These are phyloP conservation scores for Tamandua tetradactyla DNA, from an alignment of 2,797 vertebrate species.

Conservation along the genomic window DNA sequence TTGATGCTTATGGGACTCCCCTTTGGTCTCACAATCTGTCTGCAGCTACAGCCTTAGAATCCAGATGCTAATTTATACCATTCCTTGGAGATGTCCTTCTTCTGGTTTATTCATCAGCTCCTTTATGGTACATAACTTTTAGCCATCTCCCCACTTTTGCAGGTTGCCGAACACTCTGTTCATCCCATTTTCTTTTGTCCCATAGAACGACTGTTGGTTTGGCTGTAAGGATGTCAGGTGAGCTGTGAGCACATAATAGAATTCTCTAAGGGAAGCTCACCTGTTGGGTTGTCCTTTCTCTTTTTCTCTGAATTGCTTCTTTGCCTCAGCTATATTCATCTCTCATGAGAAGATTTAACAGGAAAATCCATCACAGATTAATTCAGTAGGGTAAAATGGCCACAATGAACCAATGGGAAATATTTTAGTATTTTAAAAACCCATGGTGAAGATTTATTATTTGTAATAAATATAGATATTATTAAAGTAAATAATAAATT, in stretches of 20 bases:
- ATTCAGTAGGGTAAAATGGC: constrained; percentile 17
- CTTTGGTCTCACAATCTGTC: neutral
- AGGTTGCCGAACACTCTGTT: neutral
- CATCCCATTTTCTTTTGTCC: neutral
- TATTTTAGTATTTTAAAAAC: constrained; percentile 18
- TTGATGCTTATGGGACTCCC: neutral
- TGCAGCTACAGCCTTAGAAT: neutral
- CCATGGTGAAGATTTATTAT: neutral
- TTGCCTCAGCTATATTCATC: neutral
- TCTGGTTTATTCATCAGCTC: neutral
- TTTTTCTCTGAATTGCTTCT: neutral
- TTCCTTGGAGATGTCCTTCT: neutral
- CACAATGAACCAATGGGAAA: neutral
- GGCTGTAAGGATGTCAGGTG: neutral
- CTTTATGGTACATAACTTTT: neutral
- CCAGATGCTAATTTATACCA: neutral
- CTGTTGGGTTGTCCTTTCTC: neutral
- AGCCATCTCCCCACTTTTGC: neutral
- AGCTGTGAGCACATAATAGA: neutral
- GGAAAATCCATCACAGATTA: constrained; percentile 7
- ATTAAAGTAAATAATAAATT: neutral
- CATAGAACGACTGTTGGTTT: neutral
- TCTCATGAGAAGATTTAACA: constrained; percentile 29
- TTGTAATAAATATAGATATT: neutral
- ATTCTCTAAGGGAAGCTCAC: neutral